Evolutionary conservation across 2,113 vertebrate species (phyloP).

Genomic region (Chrysemys picta): DNA sequence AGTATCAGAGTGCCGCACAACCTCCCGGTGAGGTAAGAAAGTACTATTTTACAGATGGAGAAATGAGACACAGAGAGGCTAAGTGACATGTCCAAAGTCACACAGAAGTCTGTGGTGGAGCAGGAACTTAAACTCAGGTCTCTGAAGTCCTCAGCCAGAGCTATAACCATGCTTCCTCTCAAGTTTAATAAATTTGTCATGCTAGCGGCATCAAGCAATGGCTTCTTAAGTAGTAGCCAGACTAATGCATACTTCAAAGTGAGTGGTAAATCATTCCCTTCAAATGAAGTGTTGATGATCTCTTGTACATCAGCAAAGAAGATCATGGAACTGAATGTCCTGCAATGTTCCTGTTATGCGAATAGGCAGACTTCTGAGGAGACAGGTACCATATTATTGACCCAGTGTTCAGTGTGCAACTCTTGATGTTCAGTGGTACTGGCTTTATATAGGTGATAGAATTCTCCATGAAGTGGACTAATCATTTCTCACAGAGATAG

Average conservation of each 20-base stretch:
- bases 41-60: background rate
- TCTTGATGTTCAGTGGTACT: background rate
- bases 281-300: constrained; percentile 23
- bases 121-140: rapidly evolving
- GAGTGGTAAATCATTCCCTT: constrained; percentile 24
- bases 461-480: background rate
- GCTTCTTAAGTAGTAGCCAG: background rate
- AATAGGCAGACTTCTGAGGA: constrained; percentile 25
- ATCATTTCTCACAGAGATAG: background rate
- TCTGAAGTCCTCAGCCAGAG: background rate
- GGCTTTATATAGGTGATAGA: background rate
- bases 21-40: background rate
- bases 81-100: background rate
- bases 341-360: constrained; percentile 41
- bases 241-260: background rate
- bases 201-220: background rate
- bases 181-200: background rate
- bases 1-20: background rate
- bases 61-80: background rate
- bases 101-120: background rate
- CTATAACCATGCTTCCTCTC: background rate
- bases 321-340: background rate
- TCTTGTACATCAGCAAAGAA: constrained; percentile 54
- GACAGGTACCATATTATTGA: background rate
- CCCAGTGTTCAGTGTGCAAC: background rate